Evolutionary conservation across 2,888 invertebrate species (phyloP), one percentile per base, ranked within the genome.

Genomic region (Drosophila mimica): DNA sequence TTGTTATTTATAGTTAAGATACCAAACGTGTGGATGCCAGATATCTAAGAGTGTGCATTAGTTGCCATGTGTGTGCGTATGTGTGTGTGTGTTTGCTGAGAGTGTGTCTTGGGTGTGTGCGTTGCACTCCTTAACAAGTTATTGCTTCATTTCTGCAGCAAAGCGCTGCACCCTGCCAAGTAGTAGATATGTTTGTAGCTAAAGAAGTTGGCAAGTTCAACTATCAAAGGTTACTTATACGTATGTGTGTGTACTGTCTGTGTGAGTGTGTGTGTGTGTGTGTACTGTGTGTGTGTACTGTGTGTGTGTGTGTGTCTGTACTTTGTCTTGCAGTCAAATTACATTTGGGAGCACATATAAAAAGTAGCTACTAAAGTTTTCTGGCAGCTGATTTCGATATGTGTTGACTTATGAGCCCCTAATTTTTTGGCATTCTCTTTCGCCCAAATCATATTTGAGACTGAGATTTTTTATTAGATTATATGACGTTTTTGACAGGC

Each of bases 1-100:
- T 84, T 86, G 88, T 88, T 90, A 87, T 87, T 87, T 87, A 87
- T 87, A 88, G 87, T 83, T 86, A 88, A 87, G 90, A 90, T 87
- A 87, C 76, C 83, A 76, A 80, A 88, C 87, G 87, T 87, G 90
- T 83, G 87, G 88, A 87, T 89, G 88, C 65, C 86, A 75, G 65
- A 73, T 82, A 89, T 82, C 82, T 80, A 70, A 77, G 70, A 82
- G 75, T 85, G 83, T 81, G 85, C 85, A 84, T 82, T 80, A 78
- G 82, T 71, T 61, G 53, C 36, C 13, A 69, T 46, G 57, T 51
- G 28, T 51, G 34, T 57, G 43, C 3, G 9, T 60, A 2, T 13
- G 11, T 60, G 17, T 57, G 34, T 64, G n/a, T 52, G 30, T 43
- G 25, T 36, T 34, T 34, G 5, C 15, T 15, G 13, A 13, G 49